phyloP scores from a whole-genome alignment of 2,113 vertebrate species.

The Neomonachus schauinslandi region DNA sequence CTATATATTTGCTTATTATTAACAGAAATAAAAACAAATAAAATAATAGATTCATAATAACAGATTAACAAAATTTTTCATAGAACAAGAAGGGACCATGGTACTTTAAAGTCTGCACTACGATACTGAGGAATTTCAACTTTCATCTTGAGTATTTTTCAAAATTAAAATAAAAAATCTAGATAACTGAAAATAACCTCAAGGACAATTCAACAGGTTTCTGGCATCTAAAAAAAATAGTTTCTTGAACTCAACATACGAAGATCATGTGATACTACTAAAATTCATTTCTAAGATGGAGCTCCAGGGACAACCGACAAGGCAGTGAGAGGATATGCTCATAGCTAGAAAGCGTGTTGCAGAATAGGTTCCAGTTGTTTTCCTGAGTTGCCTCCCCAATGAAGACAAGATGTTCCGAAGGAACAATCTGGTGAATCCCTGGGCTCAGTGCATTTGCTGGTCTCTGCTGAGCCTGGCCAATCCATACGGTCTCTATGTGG shows the following conservation, averaged over 20 bases:
- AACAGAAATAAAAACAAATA: constrained; percentile 24
- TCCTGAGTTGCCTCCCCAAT: neutral
- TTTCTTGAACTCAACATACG: neutral
- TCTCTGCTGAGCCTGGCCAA: neutral
- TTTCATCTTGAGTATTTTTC: constrained; percentile 13
- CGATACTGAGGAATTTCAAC: neutral
- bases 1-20: neutral
- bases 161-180: neutral
- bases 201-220: neutral
- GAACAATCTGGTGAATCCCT: neutral
- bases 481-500: neutral
- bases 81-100: neutral
- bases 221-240: neutral
- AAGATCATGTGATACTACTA: neutral
- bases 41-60: neutral
- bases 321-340: neutral
- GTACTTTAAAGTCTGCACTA: neutral
- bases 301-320: neutral
- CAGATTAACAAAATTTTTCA: neutral
- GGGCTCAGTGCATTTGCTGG: neutral
- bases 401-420: neutral
- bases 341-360: too few species aligned
- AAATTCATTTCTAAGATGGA: neutral
- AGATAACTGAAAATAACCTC: neutral
- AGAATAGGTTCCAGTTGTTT: neutral